These are phyloP conservation scores for Oriolus oriolus DNA, from an alignment of 2,113 vertebrate species.

Conservation along the genomic window DNA sequence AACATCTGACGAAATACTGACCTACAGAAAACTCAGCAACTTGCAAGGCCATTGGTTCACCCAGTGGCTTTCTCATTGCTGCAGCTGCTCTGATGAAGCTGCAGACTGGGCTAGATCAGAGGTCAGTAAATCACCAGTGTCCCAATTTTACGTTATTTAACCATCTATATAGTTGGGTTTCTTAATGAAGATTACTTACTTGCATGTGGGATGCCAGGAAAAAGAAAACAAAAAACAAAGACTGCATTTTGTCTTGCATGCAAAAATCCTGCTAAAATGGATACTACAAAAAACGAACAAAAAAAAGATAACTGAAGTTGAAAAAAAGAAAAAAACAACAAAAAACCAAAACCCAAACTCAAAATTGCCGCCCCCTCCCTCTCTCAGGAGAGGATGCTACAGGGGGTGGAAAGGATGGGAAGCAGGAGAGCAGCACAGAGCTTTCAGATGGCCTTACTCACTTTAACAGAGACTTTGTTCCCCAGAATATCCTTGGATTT, in stretches of 20 bases:
- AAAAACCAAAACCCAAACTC: neutral
- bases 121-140: neutral
- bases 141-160: slow-evolving; percentile 31
- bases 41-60: neutral
- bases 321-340: neutral
- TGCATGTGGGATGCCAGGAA: slow-evolving; percentile 66
- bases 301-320: neutral
- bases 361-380: slow-evolving; percentile 30
- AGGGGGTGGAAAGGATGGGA: slow-evolving; percentile 67
- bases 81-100: neutral
- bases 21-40: neutral
- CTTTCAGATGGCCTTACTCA: slow-evolving; percentile 85
- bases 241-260: slow-evolving; percentile 71
- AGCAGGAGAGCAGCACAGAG: slow-evolving; percentile 69
- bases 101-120: neutral
- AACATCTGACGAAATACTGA: neutral
- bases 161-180: neutral
- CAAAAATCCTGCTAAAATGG: slow-evolving; percentile 71
- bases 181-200: slow-evolving; percentile 70
- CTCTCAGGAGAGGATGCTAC: slow-evolving; percentile 61
- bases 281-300: slow-evolving; percentile 12
- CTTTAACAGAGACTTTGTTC: slow-evolving; percentile 91
- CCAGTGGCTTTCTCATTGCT: neutral
- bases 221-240: slow-evolving; percentile 71
- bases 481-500: slow-evolving; percentile 93